A percentile compares a stretch with the other conserved stretches of the same genome.
These are phyloP conservation scores for Cryptoprocta ferox DNA, from an alignment of 2,797 vertebrate species.

Conservation along the genomic window DNA sequence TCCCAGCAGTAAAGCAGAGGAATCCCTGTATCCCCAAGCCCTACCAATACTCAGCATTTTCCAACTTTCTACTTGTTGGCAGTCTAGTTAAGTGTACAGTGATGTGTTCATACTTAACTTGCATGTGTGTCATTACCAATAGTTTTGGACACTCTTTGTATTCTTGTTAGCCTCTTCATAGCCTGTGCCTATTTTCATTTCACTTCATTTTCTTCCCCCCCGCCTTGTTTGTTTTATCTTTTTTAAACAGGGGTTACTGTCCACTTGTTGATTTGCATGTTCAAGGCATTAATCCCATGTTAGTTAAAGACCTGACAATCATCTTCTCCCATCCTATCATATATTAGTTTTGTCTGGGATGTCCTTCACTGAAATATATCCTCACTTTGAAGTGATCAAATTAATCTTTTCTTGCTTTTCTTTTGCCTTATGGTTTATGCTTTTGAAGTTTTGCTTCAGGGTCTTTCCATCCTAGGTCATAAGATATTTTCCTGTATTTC, in stretches of 20 bases:
- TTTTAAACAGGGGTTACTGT: not conserved
- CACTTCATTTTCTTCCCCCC: no score
- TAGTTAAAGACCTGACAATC: not conserved
- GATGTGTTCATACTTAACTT: not conserved
- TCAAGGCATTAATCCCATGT: not conserved
- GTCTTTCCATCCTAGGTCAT: not conserved
- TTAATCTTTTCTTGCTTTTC: not conserved
- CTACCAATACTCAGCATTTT: not conserved
- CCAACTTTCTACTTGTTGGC: not conserved
- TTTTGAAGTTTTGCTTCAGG: not conserved
- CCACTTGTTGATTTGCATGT: not conserved
- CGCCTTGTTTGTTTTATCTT: not conserved
- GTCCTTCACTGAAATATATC: not conserved
- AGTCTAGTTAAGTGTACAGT: not conserved
- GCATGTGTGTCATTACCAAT: not conserved
- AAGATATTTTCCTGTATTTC: not conserved
- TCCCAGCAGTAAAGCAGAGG: not conserved
- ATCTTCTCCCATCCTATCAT: not conserved
- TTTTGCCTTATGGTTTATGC: not conserved
- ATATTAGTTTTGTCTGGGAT: not conserved
- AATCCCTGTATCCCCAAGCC: not conserved
- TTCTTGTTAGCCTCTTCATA: not conserved
- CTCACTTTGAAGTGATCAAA: not conserved
- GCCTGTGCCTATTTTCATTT: not conserved
- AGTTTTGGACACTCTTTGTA: not conserved